Base-by-base conservation (phyloP, 2,797 vertebrate species). In the Somateria mollissima region DNA sequence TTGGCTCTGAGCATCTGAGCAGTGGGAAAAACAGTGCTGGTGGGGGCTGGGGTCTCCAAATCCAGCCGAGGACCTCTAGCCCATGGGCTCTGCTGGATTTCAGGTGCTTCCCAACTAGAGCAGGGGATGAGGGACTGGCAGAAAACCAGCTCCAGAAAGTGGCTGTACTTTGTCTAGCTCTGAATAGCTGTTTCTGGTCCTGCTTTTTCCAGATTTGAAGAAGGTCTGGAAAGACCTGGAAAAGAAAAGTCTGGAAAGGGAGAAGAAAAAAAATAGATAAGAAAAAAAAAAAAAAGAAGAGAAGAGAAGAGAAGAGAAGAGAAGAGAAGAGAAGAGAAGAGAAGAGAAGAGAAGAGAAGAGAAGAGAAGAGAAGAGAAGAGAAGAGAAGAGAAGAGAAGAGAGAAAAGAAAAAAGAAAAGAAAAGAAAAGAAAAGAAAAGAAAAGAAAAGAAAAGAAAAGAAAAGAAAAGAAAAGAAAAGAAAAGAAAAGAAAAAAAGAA, bases 1-100 rank as follows among this genome's bases (percentile, higher is more conserved):
- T 89, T 83, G 73, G 36, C 51, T 28, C n/a, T 60, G 60, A 92
- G 65, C 57, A 83, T 70, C 75, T 61, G 66, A 95, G 39, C n/a
- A 89, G 53, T 1, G 1, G 62, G 73, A 32, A 90, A 78, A 56
- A 13, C 65, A 76, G 32, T 25, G 80, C 58, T 75, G 54, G 16
- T 34, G 56, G 27, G 64, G 16, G 36, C 53, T 61, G 62, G 36
- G 73, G 36, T 36, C 34, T 89, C 34, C 51, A 92, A 69, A 87
- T 34, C 12, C 34, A 77, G 45, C 18, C 24, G 39, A 58, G 39
- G 19, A 24, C 8, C 24, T 57, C 21, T 25, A 36, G 36, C 14
- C 65, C 12, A 2, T 34, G 37, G 43, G 11, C 58, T 83, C 28
- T 58, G 57, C 32, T 60, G 6, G 21, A 66, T 75, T 83, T 83